Percentiles rank a stretch among this genome's conserved stretches.
Conservation (phyloP, 1,140 invertebrate genomes). For the Muscidifurax raptorellus region DNA sequence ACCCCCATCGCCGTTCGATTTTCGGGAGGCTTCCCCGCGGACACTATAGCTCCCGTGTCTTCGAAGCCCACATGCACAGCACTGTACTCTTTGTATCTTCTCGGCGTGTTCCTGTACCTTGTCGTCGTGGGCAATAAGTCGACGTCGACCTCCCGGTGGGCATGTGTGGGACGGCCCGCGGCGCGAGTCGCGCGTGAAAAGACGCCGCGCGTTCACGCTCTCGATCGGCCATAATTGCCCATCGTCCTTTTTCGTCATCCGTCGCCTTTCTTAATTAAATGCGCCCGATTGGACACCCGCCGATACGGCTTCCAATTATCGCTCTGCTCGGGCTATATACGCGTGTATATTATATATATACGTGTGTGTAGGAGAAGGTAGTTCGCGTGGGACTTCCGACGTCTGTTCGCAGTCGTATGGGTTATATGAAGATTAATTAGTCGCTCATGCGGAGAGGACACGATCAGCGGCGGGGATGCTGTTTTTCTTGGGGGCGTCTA, state of each 20-base stretch:
- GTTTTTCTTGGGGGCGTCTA: neutral
- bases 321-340: neutral
- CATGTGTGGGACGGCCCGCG: neutral
- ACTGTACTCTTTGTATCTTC: neutral
- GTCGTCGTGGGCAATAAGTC: neutral
- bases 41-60: neutral
- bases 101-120: neutral
- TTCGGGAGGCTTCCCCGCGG: neutral
- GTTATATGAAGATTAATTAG: slow-evolving; percentile 39
- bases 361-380: neutral
- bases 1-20: neutral
- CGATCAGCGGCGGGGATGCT: neutral
- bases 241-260: neutral
- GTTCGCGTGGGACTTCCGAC: neutral
- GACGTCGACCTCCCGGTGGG: neutral
- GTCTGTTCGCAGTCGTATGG: neutral
- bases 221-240: neutral
- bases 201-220: neutral
- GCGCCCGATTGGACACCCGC: slow-evolving; percentile 38
- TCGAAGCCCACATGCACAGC: too few species aligned
- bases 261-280: slow-evolving; percentile 43
- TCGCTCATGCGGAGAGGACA: neutral
- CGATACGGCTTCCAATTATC: slow-evolving; percentile 37
- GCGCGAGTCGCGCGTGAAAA: neutral
- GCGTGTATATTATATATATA: too few species aligned